These are phyloP conservation scores for Monoplex corrugatus DNA, from an alignment of 2,888 invertebrate species.

Conservation along the genomic window DNA sequence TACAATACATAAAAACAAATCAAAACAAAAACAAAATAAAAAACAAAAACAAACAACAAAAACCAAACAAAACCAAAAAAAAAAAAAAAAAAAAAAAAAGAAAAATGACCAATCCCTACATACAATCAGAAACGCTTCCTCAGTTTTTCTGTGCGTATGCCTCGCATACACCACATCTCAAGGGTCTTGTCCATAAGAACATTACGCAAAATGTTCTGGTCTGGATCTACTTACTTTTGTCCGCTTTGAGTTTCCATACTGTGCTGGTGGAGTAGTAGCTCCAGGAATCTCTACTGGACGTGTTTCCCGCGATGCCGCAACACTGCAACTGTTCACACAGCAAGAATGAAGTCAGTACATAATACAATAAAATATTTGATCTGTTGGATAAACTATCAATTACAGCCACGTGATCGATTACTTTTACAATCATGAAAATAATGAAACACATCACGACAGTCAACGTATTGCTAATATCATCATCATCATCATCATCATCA, in stretches of 20 bases:
- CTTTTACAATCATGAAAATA: too few species aligned
- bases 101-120: not conserved
- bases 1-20: not conserved
- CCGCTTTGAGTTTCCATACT: constrained; percentile 49
- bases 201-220: too few species aligned
- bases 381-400: too few species aligned
- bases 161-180: too few species aligned
- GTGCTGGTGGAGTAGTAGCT: constrained; percentile 54
- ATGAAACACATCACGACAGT: too few species aligned
- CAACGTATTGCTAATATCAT: too few species aligned
- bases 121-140: not conserved
- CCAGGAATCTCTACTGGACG: constrained; percentile 57
- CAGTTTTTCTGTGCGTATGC: not conserved
- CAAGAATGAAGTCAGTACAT: too few species aligned
- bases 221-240: constrained; percentile 46
- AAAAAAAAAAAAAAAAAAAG: not conserved
- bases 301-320: constrained; percentile 61
- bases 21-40: not conserved
- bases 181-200: too few species aligned
- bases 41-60: not conserved
- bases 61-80: not conserved
- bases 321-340: constrained; percentile 58
- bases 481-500: too few species aligned
- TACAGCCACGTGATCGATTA: too few species aligned
- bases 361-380: too few species aligned